Conservation (phyloP, 1,140 invertebrate species). For the Copidosoma floridanum region DNA sequence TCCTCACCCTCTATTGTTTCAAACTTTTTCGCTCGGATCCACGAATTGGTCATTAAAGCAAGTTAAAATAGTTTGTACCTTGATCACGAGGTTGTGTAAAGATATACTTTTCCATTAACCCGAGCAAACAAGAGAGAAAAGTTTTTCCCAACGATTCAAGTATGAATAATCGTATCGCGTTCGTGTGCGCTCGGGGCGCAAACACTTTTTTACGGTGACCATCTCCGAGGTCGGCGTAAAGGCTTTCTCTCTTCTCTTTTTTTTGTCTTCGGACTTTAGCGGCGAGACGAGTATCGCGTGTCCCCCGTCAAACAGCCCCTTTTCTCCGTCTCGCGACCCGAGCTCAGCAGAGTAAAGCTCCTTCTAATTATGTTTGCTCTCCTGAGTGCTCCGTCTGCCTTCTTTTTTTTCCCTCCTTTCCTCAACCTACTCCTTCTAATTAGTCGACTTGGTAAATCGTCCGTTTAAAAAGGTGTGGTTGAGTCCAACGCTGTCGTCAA, state of each 20-base stretch:
- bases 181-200: slow-evolving; percentile 16
- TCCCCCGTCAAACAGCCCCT: slow-evolving; percentile 52
- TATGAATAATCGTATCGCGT: slow-evolving; percentile 20
- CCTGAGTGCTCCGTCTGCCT: slow-evolving; percentile 44
- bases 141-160: background rate
- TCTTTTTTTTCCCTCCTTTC: too few relatives aligned
- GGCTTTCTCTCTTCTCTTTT: background rate
- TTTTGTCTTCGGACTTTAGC: background rate
- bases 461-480: slow-evolving; percentile 21
- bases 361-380: slow-evolving; percentile 50
- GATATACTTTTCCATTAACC: slow-evolving; percentile 15
- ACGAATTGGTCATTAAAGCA: too few relatives aligned
- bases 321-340: slow-evolving; percentile 41
- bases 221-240: slow-evolving; percentile 36
- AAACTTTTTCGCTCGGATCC: too few relatives aligned
- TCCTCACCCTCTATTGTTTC: too few relatives aligned
- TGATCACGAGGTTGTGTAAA: too few relatives aligned
- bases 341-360: too few relatives aligned
- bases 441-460: slow-evolving; percentile 43
- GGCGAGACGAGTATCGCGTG: slow-evolving; percentile 42
- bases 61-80: too few relatives aligned
- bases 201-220: slow-evolving; percentile 49
- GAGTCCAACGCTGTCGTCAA: too few relatives aligned
- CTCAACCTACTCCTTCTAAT: slow-evolving; percentile 43
- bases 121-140: background rate